phyloP scores from a whole-genome alignment of 2,797 vertebrate species.

The Siniperca obscura region DNA sequence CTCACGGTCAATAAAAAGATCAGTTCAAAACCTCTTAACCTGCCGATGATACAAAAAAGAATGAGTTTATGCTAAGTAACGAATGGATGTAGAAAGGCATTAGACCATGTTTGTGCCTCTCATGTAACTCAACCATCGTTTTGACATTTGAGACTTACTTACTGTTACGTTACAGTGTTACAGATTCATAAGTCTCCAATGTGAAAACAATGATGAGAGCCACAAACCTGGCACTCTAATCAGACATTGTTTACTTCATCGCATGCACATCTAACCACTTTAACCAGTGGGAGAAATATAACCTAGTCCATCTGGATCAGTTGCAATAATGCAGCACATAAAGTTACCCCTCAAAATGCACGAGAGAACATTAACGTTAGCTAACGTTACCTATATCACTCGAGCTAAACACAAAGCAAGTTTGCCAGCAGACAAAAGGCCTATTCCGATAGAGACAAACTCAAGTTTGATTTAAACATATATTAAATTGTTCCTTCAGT shows the following conservation, averaged over 20 bases:
- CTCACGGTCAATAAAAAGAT: not conserved
- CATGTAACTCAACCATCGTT: not conserved
- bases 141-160: not conserved
- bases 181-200: not conserved
- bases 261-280: not conserved
- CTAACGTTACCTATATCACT: not conserved
- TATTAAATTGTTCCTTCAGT: accelerated
- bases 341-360: not conserved
- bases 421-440: accelerated
- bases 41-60: not conserved
- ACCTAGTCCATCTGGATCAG: not conserved
- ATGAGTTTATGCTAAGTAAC: accelerated
- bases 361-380: conserved; percentile 7
- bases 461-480: not conserved
- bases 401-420: not conserved
- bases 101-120: not conserved
- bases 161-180: too few relatives aligned
- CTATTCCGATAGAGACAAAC: accelerated
- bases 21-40: not conserved
- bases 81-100: not conserved
- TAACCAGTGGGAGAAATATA: not conserved
- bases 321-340: not conserved
- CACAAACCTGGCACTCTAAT: not conserved
- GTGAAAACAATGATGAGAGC: not conserved
- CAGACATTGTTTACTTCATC: not conserved